Evolutionary conservation across 1,140 invertebrate genomes (phyloP).

Genomic region (Aphis craccivora): DNA sequence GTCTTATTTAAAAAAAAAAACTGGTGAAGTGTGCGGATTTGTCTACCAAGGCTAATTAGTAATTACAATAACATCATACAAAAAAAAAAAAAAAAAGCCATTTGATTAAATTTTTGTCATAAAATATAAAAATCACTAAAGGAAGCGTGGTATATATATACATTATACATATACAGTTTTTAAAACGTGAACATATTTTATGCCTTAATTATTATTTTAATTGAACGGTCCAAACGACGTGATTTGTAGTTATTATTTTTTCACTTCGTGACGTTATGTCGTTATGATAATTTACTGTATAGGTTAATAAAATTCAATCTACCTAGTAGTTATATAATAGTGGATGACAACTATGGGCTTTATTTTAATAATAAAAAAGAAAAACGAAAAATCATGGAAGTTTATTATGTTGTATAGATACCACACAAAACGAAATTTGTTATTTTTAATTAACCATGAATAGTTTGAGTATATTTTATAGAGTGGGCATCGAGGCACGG

Average conservation of each 20-base stretch:
- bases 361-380: neutral
- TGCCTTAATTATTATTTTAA: conserved; percentile 21
- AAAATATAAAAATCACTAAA: neutral
- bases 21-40: neutral
- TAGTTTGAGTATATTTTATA: neutral
- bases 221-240: neutral
- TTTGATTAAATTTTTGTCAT: neutral
- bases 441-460: conserved; percentile 9
- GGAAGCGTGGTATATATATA: neutral
- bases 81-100: neutral
- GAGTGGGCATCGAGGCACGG: neutral
- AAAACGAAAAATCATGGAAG: neutral
- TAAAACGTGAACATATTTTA: neutral
- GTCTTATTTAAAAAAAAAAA: neutral
- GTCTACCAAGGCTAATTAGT: neutral
- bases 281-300: conserved; percentile 1
- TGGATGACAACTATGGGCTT: neutral
- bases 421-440: neutral
- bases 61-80: neutral
- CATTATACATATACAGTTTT: neutral
- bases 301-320: neutral
- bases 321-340: neutral
- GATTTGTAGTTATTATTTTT: neutral
- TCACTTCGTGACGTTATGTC: neutral
- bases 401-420: neutral